These are phyloP conservation scores for Thymelicus acteon DNA, from an alignment of 2,888 invertebrate species.

Conservation along the genomic window DNA sequence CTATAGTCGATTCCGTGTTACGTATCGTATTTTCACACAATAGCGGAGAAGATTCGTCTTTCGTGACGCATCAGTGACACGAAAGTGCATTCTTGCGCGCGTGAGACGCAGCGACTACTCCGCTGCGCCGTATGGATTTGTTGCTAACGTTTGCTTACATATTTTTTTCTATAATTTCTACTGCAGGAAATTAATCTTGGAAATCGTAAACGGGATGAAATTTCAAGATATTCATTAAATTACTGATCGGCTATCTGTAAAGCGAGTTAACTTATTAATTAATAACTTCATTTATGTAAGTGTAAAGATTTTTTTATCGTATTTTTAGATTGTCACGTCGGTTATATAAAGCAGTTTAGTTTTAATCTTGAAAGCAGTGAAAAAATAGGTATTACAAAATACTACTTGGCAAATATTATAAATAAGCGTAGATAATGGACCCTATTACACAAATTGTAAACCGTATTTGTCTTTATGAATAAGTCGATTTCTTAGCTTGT, in stretches of 20 bases:
- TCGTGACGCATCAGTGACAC: slow-evolving; percentile 58
- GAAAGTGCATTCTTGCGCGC: slow-evolving; percentile 60
- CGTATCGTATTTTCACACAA: slow-evolving; percentile 44
- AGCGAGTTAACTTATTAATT: no score
- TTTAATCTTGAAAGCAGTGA: no score
- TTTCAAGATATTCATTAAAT: background rate
- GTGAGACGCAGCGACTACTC: slow-evolving; percentile 40
- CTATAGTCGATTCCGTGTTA: slow-evolving; percentile 40
- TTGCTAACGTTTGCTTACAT: slow-evolving; percentile 30
- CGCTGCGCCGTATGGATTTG: slow-evolving; percentile 18
- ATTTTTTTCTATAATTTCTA: slow-evolving; percentile 32
- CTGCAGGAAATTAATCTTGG: slow-evolving; percentile 30
- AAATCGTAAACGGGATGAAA: slow-evolving; percentile 1
- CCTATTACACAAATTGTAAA: no score
- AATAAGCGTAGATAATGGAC: no score
- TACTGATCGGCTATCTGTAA: background rate
- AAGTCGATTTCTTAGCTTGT: no score
- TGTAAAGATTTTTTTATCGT: no score
- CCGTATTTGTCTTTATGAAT: no score
- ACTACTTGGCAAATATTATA: no score
- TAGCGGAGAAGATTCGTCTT: slow-evolving; percentile 42
- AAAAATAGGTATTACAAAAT: no score
- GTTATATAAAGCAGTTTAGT: no score
- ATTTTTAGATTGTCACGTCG: no score
- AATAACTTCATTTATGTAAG: no score